Evolutionary conservation across 1,140 invertebrate genomes (phyloP), one percentile per base, ranked within the genome.

Genomic region (Prorops nasuta): DNA sequence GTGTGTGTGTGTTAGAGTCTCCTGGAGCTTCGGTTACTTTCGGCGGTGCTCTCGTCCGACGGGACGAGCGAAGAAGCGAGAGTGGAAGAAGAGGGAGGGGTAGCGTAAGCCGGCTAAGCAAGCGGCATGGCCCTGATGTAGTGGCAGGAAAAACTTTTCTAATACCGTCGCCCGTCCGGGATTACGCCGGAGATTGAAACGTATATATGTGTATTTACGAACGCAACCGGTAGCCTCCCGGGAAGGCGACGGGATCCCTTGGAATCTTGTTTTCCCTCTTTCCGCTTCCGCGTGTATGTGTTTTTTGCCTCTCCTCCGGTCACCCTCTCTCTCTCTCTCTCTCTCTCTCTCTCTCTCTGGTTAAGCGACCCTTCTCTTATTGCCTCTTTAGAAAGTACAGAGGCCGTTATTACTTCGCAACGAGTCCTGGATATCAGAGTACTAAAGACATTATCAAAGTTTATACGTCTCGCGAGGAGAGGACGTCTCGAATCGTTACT

Each of bases 91-190:
- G 37, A 19, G 19, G 40, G 42, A 50, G 46, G 45, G 44, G 42
- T 44, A 51, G 49, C 28, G 40, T 63, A 62, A 66, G 63, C 63
- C 60, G 40, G 55, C 56, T 67, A 51, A 64, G 60, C 49, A 61
- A 67, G 53, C 53, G 41, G n/a, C n/a, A n/a, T n/a, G n/a, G n/a
- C 38, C 46, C 54, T 65, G 64, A 72, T 66, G 63, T 72, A 74
- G 58, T 34, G 66, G 55, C 53, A 58, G 60, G 64, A 64, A 66
- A 73, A 76, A 76, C 71, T 76, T 76, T 76, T 72, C 69, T 76
- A 76, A 76, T 76, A 76, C 69, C 68, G 60, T 64, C 54, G 63
- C 51, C 66, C 54, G 56, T 64, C 55, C 53, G 51, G 69, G 69
- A 73, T 74, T 74, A 73, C 69, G 51, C 47, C 38, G 51, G 49